Conservation (phyloP, 2,797 vertebrate genomes). For the Linurgus olivaceus region DNA sequence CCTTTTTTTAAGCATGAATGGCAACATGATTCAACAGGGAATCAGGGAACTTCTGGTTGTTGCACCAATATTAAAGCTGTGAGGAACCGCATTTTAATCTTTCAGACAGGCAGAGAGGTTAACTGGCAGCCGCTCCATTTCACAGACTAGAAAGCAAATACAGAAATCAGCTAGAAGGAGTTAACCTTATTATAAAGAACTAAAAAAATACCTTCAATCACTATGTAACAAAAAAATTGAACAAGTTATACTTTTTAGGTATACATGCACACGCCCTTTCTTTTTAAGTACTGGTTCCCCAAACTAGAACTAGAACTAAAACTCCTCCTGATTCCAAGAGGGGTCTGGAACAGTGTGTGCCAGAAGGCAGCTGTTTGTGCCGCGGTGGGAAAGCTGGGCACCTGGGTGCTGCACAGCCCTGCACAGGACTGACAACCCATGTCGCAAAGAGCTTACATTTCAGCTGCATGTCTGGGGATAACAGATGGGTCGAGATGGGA, state of each 20-base stretch:
- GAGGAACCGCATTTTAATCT: not conserved
- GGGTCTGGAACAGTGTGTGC: rapidly evolving
- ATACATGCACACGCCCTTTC: not conserved
- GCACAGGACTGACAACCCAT: not conserved
- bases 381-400: not conserved
- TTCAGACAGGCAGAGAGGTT: not conserved
- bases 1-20: not conserved
- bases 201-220: not conserved
- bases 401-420: not conserved
- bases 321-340: rapidly evolving
- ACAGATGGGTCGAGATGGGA: not conserved
- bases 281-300: not conserved
- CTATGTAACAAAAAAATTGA: not conserved
- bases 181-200: not conserved
- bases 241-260: not conserved
- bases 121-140: not conserved
- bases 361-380: not conserved
- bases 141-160: not conserved
- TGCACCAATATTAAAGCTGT: not conserved
- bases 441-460: not conserved
- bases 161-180: not conserved
- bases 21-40: not conserved
- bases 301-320: not conserved
- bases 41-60: not conserved
- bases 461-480: not conserved